These are phyloP conservation scores for Melanotaenia maccullochi DNA, from an alignment of 2,797 vertebrate species.

Conservation along the genomic window DNA sequence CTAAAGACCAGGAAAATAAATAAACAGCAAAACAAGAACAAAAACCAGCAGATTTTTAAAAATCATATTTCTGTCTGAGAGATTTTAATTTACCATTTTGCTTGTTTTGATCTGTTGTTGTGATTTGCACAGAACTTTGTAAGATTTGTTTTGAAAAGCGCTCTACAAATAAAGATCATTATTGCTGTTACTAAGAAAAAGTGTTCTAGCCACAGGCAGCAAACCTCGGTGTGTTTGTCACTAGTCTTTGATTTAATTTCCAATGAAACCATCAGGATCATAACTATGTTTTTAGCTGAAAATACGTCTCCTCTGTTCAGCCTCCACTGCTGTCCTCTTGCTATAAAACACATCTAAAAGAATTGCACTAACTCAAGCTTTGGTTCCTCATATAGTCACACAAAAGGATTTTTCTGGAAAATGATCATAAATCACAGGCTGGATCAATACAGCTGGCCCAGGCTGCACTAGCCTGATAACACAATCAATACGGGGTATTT, in stretches of 20 bases:
- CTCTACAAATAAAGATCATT: no score
- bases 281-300: constrained; percentile 51
- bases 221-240: no score
- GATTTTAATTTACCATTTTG: no score
- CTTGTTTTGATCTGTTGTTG: no score
- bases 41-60: no score
- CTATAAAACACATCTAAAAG: constrained; percentile 87
- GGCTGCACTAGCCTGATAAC: constrained; percentile 94
- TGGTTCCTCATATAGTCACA: constrained; percentile 93
- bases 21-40: no score
- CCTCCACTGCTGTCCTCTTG: constrained; percentile 65
- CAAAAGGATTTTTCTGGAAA: constrained; percentile 95
- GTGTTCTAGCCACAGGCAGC: no score
- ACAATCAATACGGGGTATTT: constrained; percentile 97
- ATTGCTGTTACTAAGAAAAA: no score
- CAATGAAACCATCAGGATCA: constrained; percentile 41
- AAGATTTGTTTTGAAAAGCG: no score
- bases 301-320: constrained; percentile 45
- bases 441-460: constrained; percentile 89
- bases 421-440: constrained; percentile 95
- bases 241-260: constrained; percentile 45
- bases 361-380: constrained; percentile 85
- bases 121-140: no score
- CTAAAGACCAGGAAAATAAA: no score
- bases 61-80: no score